Conservation (phyloP, 2,797 vertebrate genomes). For the Psittacula derbiana region DNA sequence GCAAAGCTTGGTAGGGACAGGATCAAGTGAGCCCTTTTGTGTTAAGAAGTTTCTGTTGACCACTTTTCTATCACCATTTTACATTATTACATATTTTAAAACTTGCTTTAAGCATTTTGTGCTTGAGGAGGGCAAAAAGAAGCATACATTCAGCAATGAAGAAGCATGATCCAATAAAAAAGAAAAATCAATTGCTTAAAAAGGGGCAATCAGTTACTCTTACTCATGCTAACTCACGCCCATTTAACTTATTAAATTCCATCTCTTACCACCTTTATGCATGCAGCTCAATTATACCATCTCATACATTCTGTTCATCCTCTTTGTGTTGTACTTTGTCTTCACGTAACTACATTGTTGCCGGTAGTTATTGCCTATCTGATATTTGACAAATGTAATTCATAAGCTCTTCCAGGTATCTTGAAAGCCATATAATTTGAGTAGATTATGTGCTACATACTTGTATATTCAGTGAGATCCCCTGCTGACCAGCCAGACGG, state of each 20-base stretch:
- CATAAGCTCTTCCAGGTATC: background rate
- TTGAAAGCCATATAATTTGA: background rate
- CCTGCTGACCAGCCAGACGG: background rate
- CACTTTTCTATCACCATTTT: background rate
- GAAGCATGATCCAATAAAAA: slow-evolving; percentile 12
- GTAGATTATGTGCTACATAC: background rate
- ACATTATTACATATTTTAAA: background rate
- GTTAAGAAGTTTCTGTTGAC: background rate
- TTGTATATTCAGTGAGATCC: background rate
- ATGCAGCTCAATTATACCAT: background rate
- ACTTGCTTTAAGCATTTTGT: background rate
- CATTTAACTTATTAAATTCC: slow-evolving; percentile 22
- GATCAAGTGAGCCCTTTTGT: background rate
- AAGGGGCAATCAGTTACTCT: background rate
- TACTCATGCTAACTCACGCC: background rate
- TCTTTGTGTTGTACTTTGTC: background rate
- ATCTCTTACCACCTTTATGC: slow-evolving; percentile 15
- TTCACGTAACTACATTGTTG: background rate
- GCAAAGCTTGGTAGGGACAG: background rate
- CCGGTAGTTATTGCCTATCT: background rate
- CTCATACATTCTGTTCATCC: background rate
- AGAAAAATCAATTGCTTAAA: background rate
- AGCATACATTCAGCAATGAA: background rate
- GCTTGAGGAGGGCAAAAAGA: background rate
- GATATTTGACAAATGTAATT: background rate